Percentiles rank a stretch among this genome's conserved stretches.
Conservation (phyloP, 2,888 invertebrate genomes). For the Alcis repandata region DNA sequence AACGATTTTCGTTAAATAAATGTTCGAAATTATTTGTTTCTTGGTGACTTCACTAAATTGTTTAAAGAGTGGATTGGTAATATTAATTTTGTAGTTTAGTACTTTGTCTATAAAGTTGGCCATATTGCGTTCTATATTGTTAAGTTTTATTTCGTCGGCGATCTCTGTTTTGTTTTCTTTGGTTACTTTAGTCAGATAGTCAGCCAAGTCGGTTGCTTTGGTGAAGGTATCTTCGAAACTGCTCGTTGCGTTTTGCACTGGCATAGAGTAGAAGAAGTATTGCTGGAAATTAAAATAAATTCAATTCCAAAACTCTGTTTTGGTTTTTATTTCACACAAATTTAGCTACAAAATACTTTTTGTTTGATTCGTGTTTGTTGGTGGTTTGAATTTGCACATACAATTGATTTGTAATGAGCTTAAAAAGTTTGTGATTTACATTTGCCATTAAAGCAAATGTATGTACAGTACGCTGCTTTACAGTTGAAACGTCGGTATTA, state of each 20-base stretch:
- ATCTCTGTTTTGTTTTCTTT: conserved; percentile 58
- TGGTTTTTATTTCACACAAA: background rate
- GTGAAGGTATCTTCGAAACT: conserved; percentile 66
- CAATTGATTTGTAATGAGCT: no score
- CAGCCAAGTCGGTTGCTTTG: conserved; percentile 59
- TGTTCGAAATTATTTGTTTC: conserved; percentile 64
- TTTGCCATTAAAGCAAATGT: no score
- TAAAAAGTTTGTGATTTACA: no score
- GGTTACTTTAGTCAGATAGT: conserved; percentile 57
- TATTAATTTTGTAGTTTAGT: conserved; percentile 65
- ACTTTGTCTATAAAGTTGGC: conserved; percentile 62
- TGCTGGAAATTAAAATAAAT: conserved; percentile 65
- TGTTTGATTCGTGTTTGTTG: background rate
- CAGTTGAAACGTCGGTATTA: no score
- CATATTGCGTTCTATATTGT: conserved; percentile 64
- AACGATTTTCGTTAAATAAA: conserved; percentile 73
- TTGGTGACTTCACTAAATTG: conserved; percentile 67
- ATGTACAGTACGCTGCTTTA: no score
- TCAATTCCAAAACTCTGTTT: background rate
- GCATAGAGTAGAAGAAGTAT: conserved; percentile 72
- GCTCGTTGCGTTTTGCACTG: conserved; percentile 67
- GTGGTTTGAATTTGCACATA: no score
- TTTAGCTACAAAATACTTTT: background rate
- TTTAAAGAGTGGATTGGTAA: conserved; percentile 60
- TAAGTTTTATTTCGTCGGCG: conserved; percentile 57